phyloP scores from a whole-genome alignment of 2,888 invertebrate species.

The Heliconius ethilla region DNA sequence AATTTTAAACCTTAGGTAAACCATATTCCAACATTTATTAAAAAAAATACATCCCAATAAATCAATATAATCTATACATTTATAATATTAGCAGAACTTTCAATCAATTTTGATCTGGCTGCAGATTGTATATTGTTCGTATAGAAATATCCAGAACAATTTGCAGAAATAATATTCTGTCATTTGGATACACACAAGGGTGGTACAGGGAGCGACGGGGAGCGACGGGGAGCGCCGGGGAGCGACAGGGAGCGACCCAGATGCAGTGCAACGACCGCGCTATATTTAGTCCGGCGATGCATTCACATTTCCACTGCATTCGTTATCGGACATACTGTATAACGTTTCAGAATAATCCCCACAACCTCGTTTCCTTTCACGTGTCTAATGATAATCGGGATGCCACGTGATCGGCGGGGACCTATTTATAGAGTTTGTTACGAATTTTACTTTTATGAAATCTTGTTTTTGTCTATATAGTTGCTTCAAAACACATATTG shows the following conservation, averaged over 20 bases:
- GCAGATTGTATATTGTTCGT: not conserved
- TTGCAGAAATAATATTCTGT: conserved; percentile 26
- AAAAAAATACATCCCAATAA: no score
- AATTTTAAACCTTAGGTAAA: no score
- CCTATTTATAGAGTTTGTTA: conserved; percentile 33
- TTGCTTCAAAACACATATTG: no score
- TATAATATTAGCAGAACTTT: not conserved
- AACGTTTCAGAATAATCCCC: conserved; percentile 51
- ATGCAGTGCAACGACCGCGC: conserved; percentile 73
- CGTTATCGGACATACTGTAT: conserved; percentile 52
- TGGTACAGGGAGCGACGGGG: conserved; percentile 23
- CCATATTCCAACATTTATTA: no score
- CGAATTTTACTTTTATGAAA: conserved; percentile 1
- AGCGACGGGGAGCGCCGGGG: no score
- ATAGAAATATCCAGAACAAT: conserved; percentile 32
- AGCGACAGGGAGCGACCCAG: conserved; percentile 62
- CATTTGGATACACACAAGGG: conserved; percentile 36
- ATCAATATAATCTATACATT: not conserved
- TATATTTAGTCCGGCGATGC: conserved; percentile 74
- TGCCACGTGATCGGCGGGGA: conserved; percentile 38
- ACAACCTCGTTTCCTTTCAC: conserved; percentile 46
- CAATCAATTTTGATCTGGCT: not conserved
- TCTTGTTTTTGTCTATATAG: not conserved
- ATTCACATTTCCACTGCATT: conserved; percentile 66
- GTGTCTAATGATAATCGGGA: conserved; percentile 40